Base-by-base conservation (phyloP, 64 coral and sea anemone species). In the Porites australiensis region DNA sequence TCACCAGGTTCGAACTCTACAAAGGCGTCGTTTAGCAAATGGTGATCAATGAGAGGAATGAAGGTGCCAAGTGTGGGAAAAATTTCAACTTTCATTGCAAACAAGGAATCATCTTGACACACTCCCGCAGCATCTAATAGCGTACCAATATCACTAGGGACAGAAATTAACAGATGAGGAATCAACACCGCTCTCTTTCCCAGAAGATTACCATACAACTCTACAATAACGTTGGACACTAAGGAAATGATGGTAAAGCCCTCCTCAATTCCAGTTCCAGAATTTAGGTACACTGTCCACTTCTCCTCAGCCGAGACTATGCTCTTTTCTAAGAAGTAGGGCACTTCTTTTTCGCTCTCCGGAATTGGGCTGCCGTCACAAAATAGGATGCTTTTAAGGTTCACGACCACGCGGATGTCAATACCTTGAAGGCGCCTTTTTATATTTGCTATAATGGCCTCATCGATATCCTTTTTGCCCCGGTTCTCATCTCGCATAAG, bases 1-100 rank as follows among this genome's bases (percentile, higher is more conserved):
- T 96, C 95, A 48, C 87, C 95, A 44, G 95, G 63, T 61, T 93
- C 86, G 47, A 96, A 93, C 6, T 70, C 61, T 61, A 67, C 88
- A 50, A 96, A 92, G 27, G 58, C 21, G 47, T 92, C 79, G 19
- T 87, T 86, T 77, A 96, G 51, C 74, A 93, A 71, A 91, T 93
- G 49, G 16, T 96, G 95, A 37, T 90, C 90, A 4, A 88, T 86
- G 4, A 93, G 23, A 15, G 83, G 90, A 67, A 96, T 90, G 66
- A 93, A 96, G n/a, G 58, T 21, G 27, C 95, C 95, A 2, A 80
- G 86, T 27, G 59, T 53, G 16, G 95, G 95, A 16, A 93, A 49
- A 21, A 45, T 77, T 49, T 18, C 47, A 13, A 20, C 13, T 15
- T 79, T 23, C 12, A 20, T 48, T 63, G n/a, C 27, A 18, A 50